phyloP scores from a whole-genome alignment of 2,888 invertebrate species.

The Bombylius discolor region DNA sequence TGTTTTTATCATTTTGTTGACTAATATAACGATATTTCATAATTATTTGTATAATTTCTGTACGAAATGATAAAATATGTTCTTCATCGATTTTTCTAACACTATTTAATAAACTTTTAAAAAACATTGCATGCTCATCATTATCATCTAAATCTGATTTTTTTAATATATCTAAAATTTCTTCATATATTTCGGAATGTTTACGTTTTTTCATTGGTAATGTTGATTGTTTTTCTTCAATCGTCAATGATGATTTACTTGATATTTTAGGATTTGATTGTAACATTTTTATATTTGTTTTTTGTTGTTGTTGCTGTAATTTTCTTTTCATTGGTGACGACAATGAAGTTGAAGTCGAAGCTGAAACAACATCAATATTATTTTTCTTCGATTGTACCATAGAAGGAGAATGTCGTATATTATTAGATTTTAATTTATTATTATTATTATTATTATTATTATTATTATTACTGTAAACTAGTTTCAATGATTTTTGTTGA shows the following conservation, averaged over 20 bases:
- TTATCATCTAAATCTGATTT: neutral
- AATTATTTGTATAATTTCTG: conserved; percentile 16
- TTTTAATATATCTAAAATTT: conserved; percentile 7
- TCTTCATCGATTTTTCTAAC: conserved; percentile 16
- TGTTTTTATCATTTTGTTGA: conserved; percentile 7
- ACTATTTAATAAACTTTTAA: conserved; percentile 16
- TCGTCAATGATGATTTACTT: too few species aligned
- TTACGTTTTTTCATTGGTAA: conserved; percentile 4
- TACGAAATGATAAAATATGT: conserved; percentile 16
- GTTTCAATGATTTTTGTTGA: neutral
- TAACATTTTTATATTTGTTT: neutral
- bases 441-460: too few species aligned
- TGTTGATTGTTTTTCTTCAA: too few species aligned
- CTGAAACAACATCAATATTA: too few species aligned
- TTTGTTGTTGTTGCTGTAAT: neutral
- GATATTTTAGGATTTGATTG: too few species aligned
- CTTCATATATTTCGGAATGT: conserved; percentile 4
- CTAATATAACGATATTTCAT: conserved; percentile 18
- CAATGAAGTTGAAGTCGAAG: neutral
- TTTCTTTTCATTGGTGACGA: too few species aligned
- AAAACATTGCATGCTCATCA: conserved; percentile 18
- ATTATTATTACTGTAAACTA: neutral
- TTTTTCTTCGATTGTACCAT: neutral
- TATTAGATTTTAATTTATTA: too few species aligned
- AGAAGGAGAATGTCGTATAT: too few species aligned